Evolutionary conservation across 2,113 vertebrate genomes (phyloP).

Genomic region (Clarias batrachus): DNA sequence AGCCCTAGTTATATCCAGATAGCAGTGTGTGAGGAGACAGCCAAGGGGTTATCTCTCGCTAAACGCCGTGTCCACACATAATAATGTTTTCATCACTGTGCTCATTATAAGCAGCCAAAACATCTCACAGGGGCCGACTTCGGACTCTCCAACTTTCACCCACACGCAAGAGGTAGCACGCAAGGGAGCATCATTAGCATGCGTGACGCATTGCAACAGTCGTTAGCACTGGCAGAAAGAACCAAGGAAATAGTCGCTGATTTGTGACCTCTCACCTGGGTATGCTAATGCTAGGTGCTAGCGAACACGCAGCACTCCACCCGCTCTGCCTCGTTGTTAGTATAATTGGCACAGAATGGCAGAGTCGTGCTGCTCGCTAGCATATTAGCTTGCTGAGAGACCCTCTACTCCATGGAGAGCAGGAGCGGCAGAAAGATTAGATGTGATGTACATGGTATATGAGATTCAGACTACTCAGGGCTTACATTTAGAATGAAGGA

Average conservation of each 20-base stretch:
- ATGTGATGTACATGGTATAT: neutral
- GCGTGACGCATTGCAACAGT: constrained; percentile 40
- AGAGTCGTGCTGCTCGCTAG: constrained; percentile 53
- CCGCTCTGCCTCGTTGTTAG: constrained; percentile 65
- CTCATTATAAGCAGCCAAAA: constrained; percentile 30
- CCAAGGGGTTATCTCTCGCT: constrained; percentile 11
- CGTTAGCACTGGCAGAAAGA: constrained; percentile 61
- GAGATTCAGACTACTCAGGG: neutral
- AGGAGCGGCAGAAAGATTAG: constrained; percentile 24
- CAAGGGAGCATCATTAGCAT: constrained; percentile 41
- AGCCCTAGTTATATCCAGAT: neutral
- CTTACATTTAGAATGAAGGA: neutral
- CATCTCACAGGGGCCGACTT: constrained; percentile 9
- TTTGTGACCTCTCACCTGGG: constrained; percentile 72
- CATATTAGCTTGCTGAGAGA: constrained; percentile 26
- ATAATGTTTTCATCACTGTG: constrained; percentile 21
- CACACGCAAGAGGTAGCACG: constrained; percentile 1
- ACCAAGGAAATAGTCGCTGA: constrained; percentile 60
- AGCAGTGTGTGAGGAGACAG: neutral
- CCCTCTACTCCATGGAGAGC: constrained; percentile 48
- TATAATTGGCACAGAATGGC: constrained; percentile 72
- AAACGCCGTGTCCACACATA: neutral
- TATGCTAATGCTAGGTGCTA: constrained; percentile 68
- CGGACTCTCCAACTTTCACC: constrained; percentile 56
- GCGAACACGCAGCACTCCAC: constrained; percentile 30